Base-by-base conservation (phyloP, 64 coral and sea anemone species). In the Actinia equina region DNA sequence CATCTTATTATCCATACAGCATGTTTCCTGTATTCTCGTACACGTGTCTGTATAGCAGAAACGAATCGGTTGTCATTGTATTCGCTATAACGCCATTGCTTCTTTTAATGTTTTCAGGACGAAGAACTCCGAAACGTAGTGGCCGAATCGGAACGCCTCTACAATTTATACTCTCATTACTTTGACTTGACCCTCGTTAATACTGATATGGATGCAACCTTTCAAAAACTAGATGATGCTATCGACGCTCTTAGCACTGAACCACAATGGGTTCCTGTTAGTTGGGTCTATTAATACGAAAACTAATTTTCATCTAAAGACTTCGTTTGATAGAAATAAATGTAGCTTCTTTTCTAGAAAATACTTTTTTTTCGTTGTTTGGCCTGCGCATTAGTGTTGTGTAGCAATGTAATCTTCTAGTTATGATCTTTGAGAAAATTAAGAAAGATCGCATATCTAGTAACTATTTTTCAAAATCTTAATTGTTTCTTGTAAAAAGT, bases 251-350 rank as follows among this genome's bases (percentile, higher is more conserved):
- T 98, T 19, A 92, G 96, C 77, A 88, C 88, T 62, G 92, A 98
- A 84, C 90, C 96, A 25, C 96, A 98, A 49, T 98, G 96, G 96
- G 90, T 98, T 71, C 96, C 96, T 16, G 96, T 98, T 61, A 98
- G 96, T 86, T 98, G 96, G 96, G 96, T 94, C 2, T 94, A 98
- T 88, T 98, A 88, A 84, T 9, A 37, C 2, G 6, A 11, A 2
- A 7, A n/a, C 20, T 65, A 19, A 22, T 22, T 2, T 7, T 7
- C 4, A 22, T n/a, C 3, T 7, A 65, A 23, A 6, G 5, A 15
- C 8, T 13, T 11, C 1, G 13, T 56, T 56, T 56, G 54, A 56
- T 56, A 56, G 13, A 56, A 11, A 56, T 56, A 56, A 56, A 56
- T 1, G 1, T 15, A 56, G 13, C 54, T n/a, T n/a, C n/a, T n/a